Evolutionary conservation across 1,140 invertebrate species (phyloP).

Genomic region (Eurosta solidaginis): DNA sequence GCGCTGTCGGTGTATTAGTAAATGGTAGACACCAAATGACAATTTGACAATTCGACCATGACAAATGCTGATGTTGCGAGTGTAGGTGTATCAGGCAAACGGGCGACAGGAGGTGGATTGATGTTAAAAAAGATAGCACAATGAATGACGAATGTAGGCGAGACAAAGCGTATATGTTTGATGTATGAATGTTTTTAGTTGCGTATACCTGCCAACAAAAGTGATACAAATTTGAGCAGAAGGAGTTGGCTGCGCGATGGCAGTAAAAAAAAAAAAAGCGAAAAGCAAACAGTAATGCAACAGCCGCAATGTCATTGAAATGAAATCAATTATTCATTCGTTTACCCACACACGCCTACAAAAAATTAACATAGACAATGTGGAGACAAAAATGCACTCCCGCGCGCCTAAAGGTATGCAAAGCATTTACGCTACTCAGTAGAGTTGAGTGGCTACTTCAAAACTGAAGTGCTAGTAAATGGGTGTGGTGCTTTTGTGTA

Average conservation of each 20-base stretch:
- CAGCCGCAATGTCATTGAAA: slow-evolving; percentile 32
- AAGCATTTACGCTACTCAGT: slow-evolving; percentile 38
- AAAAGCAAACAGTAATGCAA: neutral
- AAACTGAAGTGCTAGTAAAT: neutral
- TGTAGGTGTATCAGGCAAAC: neutral
- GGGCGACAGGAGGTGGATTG: neutral
- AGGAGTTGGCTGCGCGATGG: neutral
- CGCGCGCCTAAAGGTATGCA: slow-evolving; percentile 49
- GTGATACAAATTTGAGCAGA: neutral
- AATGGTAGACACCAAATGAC: neutral
- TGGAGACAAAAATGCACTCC: neutral
- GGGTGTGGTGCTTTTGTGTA: neutral
- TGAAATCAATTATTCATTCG: slow-evolving; percentile 58
- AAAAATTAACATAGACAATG: neutral
- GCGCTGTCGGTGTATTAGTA: neutral
- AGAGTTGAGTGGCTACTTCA: neutral
- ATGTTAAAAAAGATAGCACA: neutral
- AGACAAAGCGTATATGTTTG: neutral
- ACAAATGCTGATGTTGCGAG: neutral
- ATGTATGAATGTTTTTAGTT: neutral
- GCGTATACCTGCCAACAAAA: neutral
- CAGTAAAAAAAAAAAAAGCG: neutral
- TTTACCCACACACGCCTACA: slow-evolving; percentile 37
- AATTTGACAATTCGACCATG: slow-evolving; percentile 3
- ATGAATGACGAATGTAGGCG: neutral